These are phyloP conservation scores for Spicauda simplicius DNA, from an alignment of 2,888 invertebrate species.

Conservation along the genomic window DNA sequence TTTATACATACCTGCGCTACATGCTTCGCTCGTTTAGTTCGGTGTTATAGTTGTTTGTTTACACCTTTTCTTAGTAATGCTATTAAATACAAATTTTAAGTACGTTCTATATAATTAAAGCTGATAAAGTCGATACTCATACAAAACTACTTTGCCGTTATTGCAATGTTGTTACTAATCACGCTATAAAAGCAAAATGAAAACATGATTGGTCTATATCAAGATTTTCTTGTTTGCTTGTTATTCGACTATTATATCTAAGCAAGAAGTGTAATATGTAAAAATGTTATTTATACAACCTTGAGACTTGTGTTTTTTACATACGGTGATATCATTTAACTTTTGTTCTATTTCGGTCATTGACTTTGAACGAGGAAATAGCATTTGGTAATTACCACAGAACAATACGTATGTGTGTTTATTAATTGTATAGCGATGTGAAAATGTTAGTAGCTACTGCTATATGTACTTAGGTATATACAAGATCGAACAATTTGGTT, in stretches of 20 bases:
- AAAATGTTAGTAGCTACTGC: slow-evolving; percentile 5
- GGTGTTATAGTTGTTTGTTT: not conserved
- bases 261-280: slow-evolving; percentile 35
- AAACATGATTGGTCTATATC: slow-evolving; percentile 14
- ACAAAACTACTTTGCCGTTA: not conserved
- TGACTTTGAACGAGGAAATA: slow-evolving; percentile 60
- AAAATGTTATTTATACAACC: slow-evolving; percentile 40
- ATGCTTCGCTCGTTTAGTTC: not conserved
- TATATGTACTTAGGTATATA: not conserved
- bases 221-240: slow-evolving; percentile 35
- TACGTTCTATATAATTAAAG: not conserved
- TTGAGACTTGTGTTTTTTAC: slow-evolving; percentile 40
- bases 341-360: slow-evolving; percentile 55
- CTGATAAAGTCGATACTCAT: slow-evolving; percentile 3
- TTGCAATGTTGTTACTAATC: not conserved
- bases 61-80: not conserved
- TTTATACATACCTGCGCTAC: slow-evolving; percentile 10
- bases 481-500: not conserved
- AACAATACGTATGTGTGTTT: slow-evolving; percentile 14
- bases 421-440: slow-evolving; percentile 2
- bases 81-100: no score
- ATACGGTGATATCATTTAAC: slow-evolving; percentile 38
- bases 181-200: slow-evolving; percentile 6
- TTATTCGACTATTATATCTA: slow-evolving; percentile 35
- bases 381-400: slow-evolving; percentile 45